Percentiles rank a stretch among this genome's conserved stretches.
Evolutionary conservation across 92 coral and sea anemone species (phyloP).

Genomic region (Heteractis magnifica): DNA sequence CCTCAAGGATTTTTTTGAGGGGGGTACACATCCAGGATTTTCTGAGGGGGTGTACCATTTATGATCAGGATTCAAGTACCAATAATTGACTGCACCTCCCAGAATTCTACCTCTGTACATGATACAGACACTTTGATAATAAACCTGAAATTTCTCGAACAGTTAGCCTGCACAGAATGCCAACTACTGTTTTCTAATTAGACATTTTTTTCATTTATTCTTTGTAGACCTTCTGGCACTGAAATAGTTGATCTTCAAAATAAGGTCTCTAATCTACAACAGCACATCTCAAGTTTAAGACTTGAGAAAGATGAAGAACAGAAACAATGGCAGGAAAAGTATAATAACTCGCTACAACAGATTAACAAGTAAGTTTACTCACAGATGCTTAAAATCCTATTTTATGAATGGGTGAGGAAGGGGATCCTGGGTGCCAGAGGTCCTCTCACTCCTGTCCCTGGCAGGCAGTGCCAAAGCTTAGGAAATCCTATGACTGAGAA

Average conservation of each 20-base stretch:
- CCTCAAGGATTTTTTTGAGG: too few species aligned
- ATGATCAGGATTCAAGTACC: too few species aligned
- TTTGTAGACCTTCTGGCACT: constrained; percentile 76
- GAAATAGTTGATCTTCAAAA: constrained; percentile 75
- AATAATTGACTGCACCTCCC: too few species aligned
- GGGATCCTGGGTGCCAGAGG: neutral
- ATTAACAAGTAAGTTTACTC: constrained; percentile 61
- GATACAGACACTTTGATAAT: too few species aligned
- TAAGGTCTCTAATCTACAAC: constrained; percentile 66
- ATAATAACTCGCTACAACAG: constrained; percentile 64
- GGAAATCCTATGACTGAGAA: too few species aligned
- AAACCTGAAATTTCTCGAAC: too few species aligned
- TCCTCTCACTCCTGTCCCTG: neutral
- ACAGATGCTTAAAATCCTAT: neutral
- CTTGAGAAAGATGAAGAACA: constrained; percentile 83
- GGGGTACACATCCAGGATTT: too few species aligned
- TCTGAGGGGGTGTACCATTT: too few species aligned
- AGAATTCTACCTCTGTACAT: too few species aligned
- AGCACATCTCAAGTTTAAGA: constrained; percentile 61
- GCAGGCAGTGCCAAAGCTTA: too few species aligned
- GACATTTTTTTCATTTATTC: neutral
- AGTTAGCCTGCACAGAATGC: too few species aligned
- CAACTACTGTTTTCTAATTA: too few species aligned
- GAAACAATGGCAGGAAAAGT: constrained; percentile 76
- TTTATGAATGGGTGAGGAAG: neutral